Evolutionary conservation across 2,888 invertebrate genomes (phyloP).

Genomic region (Mythimna albipuncta): DNA sequence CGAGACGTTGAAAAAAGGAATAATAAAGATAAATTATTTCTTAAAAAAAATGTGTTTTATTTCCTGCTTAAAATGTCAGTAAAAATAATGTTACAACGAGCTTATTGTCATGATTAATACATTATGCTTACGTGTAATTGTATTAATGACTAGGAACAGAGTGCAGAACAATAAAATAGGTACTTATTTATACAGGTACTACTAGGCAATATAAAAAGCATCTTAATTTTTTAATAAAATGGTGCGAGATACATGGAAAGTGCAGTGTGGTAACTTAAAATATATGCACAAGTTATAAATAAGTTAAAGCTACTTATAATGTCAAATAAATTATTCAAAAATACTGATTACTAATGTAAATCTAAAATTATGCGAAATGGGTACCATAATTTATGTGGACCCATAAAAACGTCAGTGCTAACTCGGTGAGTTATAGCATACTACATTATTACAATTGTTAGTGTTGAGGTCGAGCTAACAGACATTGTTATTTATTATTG

Average conservation of each 20-base stretch:
- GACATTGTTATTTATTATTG: constrained; percentile 11
- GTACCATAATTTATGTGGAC: constrained; percentile 51
- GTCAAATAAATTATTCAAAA: constrained; percentile 61
- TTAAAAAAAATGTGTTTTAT: constrained; percentile 86
- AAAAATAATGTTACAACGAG: constrained; percentile 45
- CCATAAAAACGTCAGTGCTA: constrained; percentile 53
- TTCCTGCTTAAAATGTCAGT: constrained; percentile 61
- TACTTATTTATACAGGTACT: constrained; percentile 51
- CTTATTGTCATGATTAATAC: constrained; percentile 67
- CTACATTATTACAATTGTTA: constrained; percentile 32
- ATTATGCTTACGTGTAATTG: constrained; percentile 59
- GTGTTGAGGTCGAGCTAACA: constrained; percentile 38
- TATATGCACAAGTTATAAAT: constrained; percentile 51
- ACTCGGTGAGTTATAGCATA: constrained; percentile 41
- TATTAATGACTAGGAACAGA: constrained; percentile 63
- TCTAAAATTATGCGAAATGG: constrained; percentile 60
- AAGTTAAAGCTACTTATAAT: constrained; percentile 53
- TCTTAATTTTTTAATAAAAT: constrained; percentile 43
- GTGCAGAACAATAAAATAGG: constrained; percentile 37
- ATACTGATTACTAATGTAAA: constrained; percentile 65
- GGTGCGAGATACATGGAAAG: constrained; percentile 55
- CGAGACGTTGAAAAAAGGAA: constrained; percentile 88
- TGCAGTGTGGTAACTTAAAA: constrained; percentile 63
- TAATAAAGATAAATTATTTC: constrained; percentile 90
- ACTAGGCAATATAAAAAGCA: constrained; percentile 44